Base-by-base conservation (phyloP, 2,888 invertebrate genomes). In the Achlya flavicornis region DNA sequence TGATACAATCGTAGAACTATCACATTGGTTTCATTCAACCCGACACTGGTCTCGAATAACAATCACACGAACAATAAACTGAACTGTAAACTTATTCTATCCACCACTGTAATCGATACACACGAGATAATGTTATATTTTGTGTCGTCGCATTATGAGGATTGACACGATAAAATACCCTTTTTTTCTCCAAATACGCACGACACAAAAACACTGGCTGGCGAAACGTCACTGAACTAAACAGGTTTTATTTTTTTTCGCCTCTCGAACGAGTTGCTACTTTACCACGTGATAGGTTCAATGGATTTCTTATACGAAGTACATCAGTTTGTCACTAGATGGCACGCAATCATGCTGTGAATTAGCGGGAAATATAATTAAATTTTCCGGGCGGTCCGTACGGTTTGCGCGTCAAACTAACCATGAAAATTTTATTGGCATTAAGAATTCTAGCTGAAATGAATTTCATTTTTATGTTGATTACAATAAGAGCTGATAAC, bases 211-310 rank as follows among this genome's bases (percentile, higher is more conserved):
- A 90, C 90, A 91, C 79, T 72, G 53, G 74, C 72, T 74, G 74
- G 57, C 63, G 64, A 84, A 82, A 90, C 91, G 92, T 91, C 92
- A 93, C 80, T 81, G 77, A 70, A 86, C 84, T 84, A 88, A 89
- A 90, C 90, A 87, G 91, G 91, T 91, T 92, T 85, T 80, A 78
- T 81, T 86, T 87, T 89, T 86, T 88, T 84, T 80, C n/a, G 58
- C 60, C 16, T 79, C 74, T 81, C 75, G 75, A 77, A 67, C 68
- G 70, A 74, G 71, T 70, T 66, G 67, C 16, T 19, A 19, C 67
- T 70, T 67, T 73, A 84, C 87, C 87, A 87, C 87, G 88, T 89
- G 89, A 80, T 66, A 26, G 26, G 26, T 26, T 38, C 26, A 53
- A 89, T 90, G 76, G 85, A 85, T 81, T 77, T 67, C 67, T 57